Base-by-base conservation (phyloP, 2,888 invertebrate species). In the Drosophila kuntzei region DNA sequence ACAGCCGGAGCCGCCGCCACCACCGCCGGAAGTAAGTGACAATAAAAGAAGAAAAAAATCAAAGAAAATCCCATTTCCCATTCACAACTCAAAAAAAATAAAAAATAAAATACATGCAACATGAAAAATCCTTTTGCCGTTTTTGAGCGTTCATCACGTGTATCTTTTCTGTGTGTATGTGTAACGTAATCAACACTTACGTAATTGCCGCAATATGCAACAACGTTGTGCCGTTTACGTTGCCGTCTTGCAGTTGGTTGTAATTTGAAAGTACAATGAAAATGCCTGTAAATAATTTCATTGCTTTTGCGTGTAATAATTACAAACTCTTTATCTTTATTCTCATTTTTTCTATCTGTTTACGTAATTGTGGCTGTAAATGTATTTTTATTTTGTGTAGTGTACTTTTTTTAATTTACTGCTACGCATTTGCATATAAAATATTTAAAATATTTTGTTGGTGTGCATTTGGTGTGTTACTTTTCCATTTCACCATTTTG, bases 251-350 rank as follows among this genome's bases (percentile, higher is more conserved):
- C 82, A 83, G 77, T 87, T 81, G 75, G 80, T 88, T 88, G 81
- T 88, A 77, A 85, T 79, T 89, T 89, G 85, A 81, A 89, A 90
- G 89, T 90, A 83, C 81, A 83, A 85, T 87, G 90, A 90, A 90
- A 90, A 90, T 90, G 90, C 90, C 89, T 90, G 90, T 90, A 90
- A 90, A 90, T 89, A 89, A 82, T 84, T 88, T 76, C 66, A 71
- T 80, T 88, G 76, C 88, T 78, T 78, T 84, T 84, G 77, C 75
- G 39, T 58, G 49, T 16, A 22, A 29, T 12, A 41, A 39, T 18
- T 22, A 20, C 25, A 29, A 25, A 7, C 11, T 11, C 8, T 11
- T 18, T 18, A 14, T 8, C 11, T 46, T 22, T 2, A 53, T 25
- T 43, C 34, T 71, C 51, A 71, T 57, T 64, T 69, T 69, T 20